Evolutionary conservation across 2,888 invertebrate species (phyloP).

Genomic region (Apodemia hepburni): DNA sequence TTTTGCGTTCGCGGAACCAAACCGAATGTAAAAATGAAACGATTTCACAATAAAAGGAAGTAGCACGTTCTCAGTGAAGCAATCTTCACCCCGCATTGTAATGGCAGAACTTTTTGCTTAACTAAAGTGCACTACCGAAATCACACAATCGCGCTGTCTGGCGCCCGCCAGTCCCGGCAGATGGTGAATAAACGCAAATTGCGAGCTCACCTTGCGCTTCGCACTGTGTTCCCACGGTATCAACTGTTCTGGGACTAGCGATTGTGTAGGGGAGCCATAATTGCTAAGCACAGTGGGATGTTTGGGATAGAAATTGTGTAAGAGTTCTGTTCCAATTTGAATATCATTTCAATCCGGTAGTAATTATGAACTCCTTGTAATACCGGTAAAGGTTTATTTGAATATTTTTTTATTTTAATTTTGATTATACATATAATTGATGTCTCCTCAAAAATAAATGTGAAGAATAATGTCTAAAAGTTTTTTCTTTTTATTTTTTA

Average conservation of each 20-base stretch:
- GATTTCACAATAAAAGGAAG: slow-evolving; percentile 31
- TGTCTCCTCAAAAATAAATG: too few species aligned
- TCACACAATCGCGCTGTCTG: slow-evolving; percentile 43
- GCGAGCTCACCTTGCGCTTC: slow-evolving; percentile 57
- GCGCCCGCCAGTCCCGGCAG: slow-evolving; percentile 43
- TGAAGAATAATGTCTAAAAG: too few species aligned
- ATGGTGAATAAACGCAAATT: slow-evolving; percentile 57
- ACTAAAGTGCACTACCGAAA: slow-evolving; percentile 44
- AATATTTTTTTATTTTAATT: too few species aligned
- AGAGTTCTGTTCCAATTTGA: too few species aligned
- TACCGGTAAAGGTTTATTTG: too few species aligned
- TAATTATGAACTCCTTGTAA: too few species aligned
- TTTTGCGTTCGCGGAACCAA: neutral
- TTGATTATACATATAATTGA: too few species aligned
- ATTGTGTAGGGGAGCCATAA: neutral
- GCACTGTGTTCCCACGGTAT: slow-evolving; percentile 44
- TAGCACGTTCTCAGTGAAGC: slow-evolving; percentile 27
- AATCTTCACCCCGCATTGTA: slow-evolving; percentile 40
- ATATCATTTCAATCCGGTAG: too few species aligned
- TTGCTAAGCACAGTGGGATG: slow-evolving; percentile 19
- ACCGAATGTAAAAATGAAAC: slow-evolving; percentile 18
- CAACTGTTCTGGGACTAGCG: slow-evolving; percentile 16
- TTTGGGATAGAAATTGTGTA: neutral
- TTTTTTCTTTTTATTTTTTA: too few species aligned
- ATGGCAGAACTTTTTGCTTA: slow-evolving; percentile 43